Base-by-base conservation (phyloP, 2,888 invertebrate species). In the Agonopterix alstromeriana region DNA sequence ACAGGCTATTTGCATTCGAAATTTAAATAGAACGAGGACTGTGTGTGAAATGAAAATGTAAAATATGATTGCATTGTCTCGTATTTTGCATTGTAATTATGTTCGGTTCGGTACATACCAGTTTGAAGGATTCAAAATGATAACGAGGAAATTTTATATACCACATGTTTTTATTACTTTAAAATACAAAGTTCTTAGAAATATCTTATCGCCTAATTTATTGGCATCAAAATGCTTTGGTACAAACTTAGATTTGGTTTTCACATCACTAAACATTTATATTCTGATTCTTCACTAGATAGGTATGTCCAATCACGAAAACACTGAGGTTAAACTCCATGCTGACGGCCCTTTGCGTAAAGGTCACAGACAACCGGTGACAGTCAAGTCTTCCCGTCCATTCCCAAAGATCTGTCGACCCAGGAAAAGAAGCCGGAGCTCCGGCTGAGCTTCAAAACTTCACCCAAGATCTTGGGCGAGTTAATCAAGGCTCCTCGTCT, bases 401-500 rank as follows among this genome's bases (percentile, higher is more conserved):
- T 42, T 42, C 8, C 43, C 17, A 17, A 14, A n/a, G 43, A 14
- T 43, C 35, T 10, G 8, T 42, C n/a, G 12, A n/a, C 10, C 9
- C 35, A 27, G 35, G 43, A 43, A 35, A 12, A 10, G 35, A 35
- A 17, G 10, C 3, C 38, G 38, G n/a, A 38, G 3, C n/a, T 9
- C 38, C 38, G n/a, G 38, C 38, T n/a, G 38, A 38, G n/a, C 38
- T 38, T 38, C 38, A 66, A 65, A 67, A 67, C 83, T 82, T 83
- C 81, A 74, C 79, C 77, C 75, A 75, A 65, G 57, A 58, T 55
- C 52, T 54, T 49, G 45, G 54, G 53, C 56, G 38, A 52, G 44
- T 45, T 49, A 68, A 71, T 88, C 87, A 88, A 65, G 87, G 87
- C 70, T 88, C 87, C 61, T 88, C 87, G 27, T 88, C 87, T 50